A percentile compares a stretch with the other conserved stretches of the same genome.
phyloP scores from a whole-genome alignment of 2,797 vertebrate genomes.

The Gadopsis bispinosus region DNA sequence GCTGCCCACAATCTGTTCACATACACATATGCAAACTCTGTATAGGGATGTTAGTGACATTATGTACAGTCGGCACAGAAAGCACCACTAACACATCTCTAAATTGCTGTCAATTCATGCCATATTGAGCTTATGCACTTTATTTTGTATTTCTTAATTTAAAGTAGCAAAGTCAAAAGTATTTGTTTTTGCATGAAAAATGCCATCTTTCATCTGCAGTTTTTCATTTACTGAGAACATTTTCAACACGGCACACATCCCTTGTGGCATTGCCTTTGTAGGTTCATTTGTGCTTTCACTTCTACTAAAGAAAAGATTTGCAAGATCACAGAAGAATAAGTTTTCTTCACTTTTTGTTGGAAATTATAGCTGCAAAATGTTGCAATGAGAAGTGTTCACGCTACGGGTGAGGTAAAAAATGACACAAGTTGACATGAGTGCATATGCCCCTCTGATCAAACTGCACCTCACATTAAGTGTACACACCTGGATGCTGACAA shows the following conservation, averaged over 20 bases:
- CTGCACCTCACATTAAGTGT: background rate
- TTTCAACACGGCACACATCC: background rate
- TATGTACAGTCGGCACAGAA: background rate
- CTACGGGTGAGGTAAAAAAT: background rate
- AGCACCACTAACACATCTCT: background rate
- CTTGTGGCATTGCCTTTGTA: background rate
- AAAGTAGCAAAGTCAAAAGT: background rate
- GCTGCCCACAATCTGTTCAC: background rate
- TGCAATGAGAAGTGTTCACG: background rate
- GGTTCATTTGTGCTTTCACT: background rate
- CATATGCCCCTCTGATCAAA: background rate
- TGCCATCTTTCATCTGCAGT: background rate
- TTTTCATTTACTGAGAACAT: background rate
- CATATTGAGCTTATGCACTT: background rate
- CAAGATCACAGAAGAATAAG: background rate
- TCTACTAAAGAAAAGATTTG: background rate
- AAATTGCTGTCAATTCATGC: background rate
- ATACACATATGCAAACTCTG: background rate
- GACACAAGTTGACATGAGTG: background rate
- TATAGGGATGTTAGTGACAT: background rate
- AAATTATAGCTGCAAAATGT: background rate
- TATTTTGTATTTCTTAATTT: background rate
- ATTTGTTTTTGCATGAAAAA: background rate
- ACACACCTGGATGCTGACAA: background rate
- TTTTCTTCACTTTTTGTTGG: background rate